phyloP scores from a whole-genome alignment of 2,113 vertebrate species.

The Irena cyanogastra region DNA sequence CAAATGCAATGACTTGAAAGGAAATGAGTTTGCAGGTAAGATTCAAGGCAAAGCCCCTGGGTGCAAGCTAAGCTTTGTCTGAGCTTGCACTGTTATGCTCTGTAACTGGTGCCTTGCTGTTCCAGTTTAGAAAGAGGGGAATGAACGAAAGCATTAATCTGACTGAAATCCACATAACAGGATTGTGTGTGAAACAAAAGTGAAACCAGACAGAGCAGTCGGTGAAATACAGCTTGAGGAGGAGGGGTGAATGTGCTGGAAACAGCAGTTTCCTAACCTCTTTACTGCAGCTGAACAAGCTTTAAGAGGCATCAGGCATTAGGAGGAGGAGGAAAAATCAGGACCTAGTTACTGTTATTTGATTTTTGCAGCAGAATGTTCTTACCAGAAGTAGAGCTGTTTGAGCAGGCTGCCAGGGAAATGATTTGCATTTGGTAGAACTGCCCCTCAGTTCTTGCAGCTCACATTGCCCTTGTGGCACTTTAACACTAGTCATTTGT shows the following conservation, averaged over 20 bases:
- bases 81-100: neutral
- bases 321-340: conserved; percentile 37
- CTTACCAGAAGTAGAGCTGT: conserved; percentile 47
- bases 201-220: conserved; percentile 8
- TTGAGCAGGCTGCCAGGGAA: neutral
- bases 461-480: neutral
- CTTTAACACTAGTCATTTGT: conserved; percentile 47
- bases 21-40: conserved; percentile 39
- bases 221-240: neutral
- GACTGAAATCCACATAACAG: conserved; percentile 35
- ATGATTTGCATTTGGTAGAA: conserved; percentile 46
- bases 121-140: neutral
- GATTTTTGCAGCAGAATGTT: conserved; percentile 37
- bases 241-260: neutral
- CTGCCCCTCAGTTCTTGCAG: conserved; percentile 14
- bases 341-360: conserved; percentile 37
- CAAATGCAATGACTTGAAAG: neutral
- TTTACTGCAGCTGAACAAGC: conserved; percentile 43
- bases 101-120: neutral
- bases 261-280: conserved; percentile 44
- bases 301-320: conserved; percentile 33
- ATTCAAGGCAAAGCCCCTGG: neutral
- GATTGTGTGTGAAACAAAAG: conserved; percentile 43
- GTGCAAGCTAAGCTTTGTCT: conserved; percentile 6
- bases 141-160: conserved; percentile 34